Evolutionary conservation across 1,140 invertebrate species (phyloP), one percentile per base, ranked within the genome.

Genomic region (Sminthurides bifidus): DNA sequence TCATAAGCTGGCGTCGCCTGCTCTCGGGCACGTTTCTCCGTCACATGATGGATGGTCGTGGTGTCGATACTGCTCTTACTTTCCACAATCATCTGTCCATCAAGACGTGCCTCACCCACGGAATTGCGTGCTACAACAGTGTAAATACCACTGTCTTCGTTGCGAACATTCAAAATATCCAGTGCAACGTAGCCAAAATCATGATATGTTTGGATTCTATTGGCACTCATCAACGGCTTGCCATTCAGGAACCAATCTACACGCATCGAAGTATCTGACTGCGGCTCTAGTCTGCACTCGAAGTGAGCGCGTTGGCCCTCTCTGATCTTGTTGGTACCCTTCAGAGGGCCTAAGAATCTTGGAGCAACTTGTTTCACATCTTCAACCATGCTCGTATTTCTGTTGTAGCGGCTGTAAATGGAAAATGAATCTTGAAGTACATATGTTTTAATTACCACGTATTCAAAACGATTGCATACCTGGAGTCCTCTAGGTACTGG

Each of bases 251-350:
- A 91, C 89, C 89, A 92, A 43, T 21, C 24, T 43, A 73, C 75
- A 49, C 77, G 79, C 80, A 96, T 81, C 1, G 81, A 85, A 3
- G 87, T 74, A 71, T 96, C 92, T 67, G 80, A 91, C 68, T 90
- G 86, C 2, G 92, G 92, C 68, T 95, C 91, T 37, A 94, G 83
- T 54, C 90, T 82, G 35, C 86, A 87, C 76, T 97, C 93, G 69
- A 98, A 97, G 69, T 97, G 92, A 60, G 91, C 92, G 31, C 87
- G 78, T 74, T 98, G 92, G 12, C 88, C 87, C 75, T 98, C 94
- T n/a, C 88, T 79, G 62, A 98, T 86, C 67, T 90, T 90, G 66
- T 84, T 92, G 12, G 88, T 91, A 24, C 88, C 87, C 70, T 91
- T 90, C 6, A 93, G 69, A 38, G 83, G 85, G 56, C 85, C 85